phyloP scores from a whole-genome alignment of 2,797 vertebrate genomes.

The Rhynchotus rufescens region DNA sequence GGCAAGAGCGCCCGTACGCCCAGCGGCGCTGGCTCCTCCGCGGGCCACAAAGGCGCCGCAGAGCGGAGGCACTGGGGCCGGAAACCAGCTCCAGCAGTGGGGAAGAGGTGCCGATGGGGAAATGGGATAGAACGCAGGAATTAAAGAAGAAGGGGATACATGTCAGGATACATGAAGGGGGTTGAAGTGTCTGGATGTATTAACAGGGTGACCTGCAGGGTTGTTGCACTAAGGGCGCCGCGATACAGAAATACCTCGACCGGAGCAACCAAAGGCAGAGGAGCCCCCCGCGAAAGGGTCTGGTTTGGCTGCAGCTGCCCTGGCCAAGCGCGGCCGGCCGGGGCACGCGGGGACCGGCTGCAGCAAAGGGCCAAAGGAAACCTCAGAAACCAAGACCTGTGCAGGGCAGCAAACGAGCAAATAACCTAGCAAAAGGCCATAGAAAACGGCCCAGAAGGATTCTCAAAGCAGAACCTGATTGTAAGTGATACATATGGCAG shows the following conservation, averaged over 20 bases:
- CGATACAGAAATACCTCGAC: conserved; percentile 23
- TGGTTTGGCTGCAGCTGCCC: neutral
- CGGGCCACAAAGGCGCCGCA: neutral
- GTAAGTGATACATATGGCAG: neutral
- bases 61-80: neutral
- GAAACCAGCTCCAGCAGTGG: conserved; percentile 28
- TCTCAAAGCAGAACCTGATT: neutral
- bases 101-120: neutral
- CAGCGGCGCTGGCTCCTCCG: neutral
- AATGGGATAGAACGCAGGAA: conserved; percentile 25
- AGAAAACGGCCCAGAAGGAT: neutral
- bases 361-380: neutral
- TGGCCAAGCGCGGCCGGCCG: neutral
- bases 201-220: neutral
- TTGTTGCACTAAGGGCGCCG: conserved; percentile 1
- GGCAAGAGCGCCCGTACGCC: neutral
- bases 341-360: neutral
- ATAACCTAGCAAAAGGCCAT: neutral
- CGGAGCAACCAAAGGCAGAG: neutral
- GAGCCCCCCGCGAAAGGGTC: neutral
- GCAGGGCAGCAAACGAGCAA: neutral
- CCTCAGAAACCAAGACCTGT: neutral
- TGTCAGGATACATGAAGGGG: conserved; percentile 2
- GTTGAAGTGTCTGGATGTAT: neutral
- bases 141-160: conserved; percentile 45